Evolutionary conservation across 2,797 vertebrate genomes (phyloP), one percentile per base, ranked within the genome.

Genomic region (Alosa sapidissima): DNA sequence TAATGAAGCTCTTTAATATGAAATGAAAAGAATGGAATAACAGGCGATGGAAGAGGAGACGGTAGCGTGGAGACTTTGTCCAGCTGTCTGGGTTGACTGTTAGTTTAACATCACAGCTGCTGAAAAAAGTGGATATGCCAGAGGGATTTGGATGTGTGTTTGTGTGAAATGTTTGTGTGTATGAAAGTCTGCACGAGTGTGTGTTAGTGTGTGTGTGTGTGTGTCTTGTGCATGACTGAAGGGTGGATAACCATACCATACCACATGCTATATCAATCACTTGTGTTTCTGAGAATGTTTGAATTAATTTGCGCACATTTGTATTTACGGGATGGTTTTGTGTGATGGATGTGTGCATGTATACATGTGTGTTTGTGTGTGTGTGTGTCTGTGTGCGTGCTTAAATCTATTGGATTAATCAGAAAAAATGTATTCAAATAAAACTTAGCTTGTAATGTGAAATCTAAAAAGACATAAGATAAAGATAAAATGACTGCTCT

Each of bases 51-150:
- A 81, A 81, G 81, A 65, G 78, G 83, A 82, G 81, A 58, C 62
- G 81, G 51, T 60, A 2, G 84, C 62, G 55, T 72, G 28, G n/a
- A 65, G 14, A 72, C 21, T 85, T 83, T 16, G 68, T 75, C 36
- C 68, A 87, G 81, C 83, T 86, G 85, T 86, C 85, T 87, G 83
- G 86, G 84, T 51, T 86, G 58, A n/a, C 58, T 62, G 86, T 83
- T 86, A 86, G 86, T 87, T 89, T 86, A 87, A 86, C 82, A 87
- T 87, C 86, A 87, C 88, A 89, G 86, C 88, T 89, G 88, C 62
- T 89, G 83, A 84, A 84, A 83, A 86, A 82, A 85, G 75, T 33
- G 62, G 45, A 75, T 65, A 55, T 36, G 81, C 84, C 84, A 87
- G 84, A 87, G 86, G 87, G 83, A 78, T 87, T 78, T 78, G 72